A percentile compares a stretch with the other conserved stretches of the same genome.
Evolutionary conservation across 2,113 vertebrate species (phyloP).

Genomic region (Henicopernis longicauda): DNA sequence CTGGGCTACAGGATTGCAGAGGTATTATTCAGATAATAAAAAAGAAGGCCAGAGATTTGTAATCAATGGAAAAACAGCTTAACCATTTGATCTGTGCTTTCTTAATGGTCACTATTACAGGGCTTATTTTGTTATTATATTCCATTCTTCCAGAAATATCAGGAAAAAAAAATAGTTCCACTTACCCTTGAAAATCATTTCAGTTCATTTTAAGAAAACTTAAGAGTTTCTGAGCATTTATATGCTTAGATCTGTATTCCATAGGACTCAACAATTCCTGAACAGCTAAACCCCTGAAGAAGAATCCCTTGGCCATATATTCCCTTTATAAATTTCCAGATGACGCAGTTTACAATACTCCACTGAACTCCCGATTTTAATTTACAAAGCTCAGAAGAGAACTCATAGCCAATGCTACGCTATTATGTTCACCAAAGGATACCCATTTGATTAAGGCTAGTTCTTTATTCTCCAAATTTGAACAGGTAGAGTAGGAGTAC

Average conservation of each 20-base stretch:
- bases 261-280: not conserved
- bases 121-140: not conserved
- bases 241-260: not conserved
- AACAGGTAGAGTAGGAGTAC: not conserved
- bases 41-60: not conserved
- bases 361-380: not conserved
- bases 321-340: slow-evolving; percentile 4
- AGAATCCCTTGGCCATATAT: not conserved
- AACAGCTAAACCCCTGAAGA: not conserved
- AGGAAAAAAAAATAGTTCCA: not conserved
- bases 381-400: slow-evolving; percentile 1
- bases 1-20: not conserved
- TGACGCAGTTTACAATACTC: not conserved
- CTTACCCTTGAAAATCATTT: not conserved
- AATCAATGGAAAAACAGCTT: slow-evolving; percentile 2
- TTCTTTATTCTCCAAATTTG: not conserved
- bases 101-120: not conserved
- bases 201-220: not conserved
- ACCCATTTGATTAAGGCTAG: not conserved
- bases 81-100: not conserved
- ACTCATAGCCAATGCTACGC: not conserved
- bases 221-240: not conserved
- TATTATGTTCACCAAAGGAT: not conserved
- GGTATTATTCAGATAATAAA: not conserved
- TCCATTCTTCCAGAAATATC: not conserved